A percentile compares a stretch with the other conserved stretches of the same genome.
Conservation (phyloP, 2,113 vertebrate species). For the Petroica traversi region DNA sequence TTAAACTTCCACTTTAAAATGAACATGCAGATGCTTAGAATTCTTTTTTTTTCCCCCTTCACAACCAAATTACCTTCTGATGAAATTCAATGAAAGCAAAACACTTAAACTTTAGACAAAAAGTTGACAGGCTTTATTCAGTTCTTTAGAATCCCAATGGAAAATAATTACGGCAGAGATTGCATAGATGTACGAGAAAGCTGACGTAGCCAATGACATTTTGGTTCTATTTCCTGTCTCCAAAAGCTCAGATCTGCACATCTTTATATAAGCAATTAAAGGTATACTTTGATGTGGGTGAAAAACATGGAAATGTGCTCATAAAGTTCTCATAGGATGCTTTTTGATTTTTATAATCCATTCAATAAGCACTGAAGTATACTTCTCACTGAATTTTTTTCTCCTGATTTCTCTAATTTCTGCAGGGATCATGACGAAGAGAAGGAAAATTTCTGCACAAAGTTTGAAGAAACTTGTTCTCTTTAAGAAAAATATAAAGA, state of each 20-base stretch:
- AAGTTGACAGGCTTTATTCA: neutral
- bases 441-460: neutral
- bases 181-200: neutral
- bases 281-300: neutral
- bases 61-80: conserved; percentile 25
- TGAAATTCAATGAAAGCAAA: conserved; percentile 41
- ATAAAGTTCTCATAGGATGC: neutral
- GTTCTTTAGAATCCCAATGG: neutral
- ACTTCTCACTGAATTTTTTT: neutral
- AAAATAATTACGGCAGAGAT: neutral
- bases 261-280: neutral
- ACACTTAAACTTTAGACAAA: conserved; percentile 10
- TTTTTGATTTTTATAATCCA: neutral
- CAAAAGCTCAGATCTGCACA: neutral
- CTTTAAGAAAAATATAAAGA: neutral
- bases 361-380: neutral
- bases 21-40: conserved; percentile 3
- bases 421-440: neutral
- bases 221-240: neutral
- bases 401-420: neutral
- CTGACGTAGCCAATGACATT: neutral
- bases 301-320: neutral
- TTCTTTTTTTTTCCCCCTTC: neutral
- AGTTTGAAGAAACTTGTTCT: neutral
- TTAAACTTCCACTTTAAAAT: conserved; percentile 24